These are phyloP conservation scores for Cryptops parisi DNA, from an alignment of 2,888 invertebrate species.

Conservation along the genomic window DNA sequence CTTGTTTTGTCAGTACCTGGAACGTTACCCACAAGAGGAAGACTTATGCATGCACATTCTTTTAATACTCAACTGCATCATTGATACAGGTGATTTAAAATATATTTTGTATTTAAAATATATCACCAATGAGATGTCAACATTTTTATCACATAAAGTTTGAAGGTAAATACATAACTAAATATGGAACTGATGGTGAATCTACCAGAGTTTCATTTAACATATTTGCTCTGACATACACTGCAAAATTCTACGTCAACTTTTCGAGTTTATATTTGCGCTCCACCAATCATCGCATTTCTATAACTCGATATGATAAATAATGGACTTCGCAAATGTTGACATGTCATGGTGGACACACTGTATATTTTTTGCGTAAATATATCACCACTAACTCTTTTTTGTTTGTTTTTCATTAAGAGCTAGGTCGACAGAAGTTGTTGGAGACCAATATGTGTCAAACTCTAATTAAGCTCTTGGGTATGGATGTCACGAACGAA, in stretches of 20 bases:
- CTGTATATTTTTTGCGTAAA: too few species aligned
- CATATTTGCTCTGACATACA: too few species aligned
- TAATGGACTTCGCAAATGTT: too few species aligned
- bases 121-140: too few species aligned
- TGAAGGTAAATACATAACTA: too few species aligned
- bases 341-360: too few species aligned
- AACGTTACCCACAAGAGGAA: slow-evolving; percentile 35
- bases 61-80: slow-evolving; percentile 37
- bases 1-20: slow-evolving; percentile 36
- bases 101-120: background rate
- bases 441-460: slow-evolving; percentile 20
- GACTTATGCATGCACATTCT: slow-evolving; percentile 39
- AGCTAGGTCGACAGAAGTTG: slow-evolving; percentile 18
- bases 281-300: too few species aligned
- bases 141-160: too few species aligned
- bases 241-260: too few species aligned
- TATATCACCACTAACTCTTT: background rate
- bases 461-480: slow-evolving; percentile 20
- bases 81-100: slow-evolving; percentile 35
- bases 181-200: too few species aligned
- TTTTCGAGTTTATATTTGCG: too few species aligned
- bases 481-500: slow-evolving; percentile 23
- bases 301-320: slow-evolving; percentile 12
- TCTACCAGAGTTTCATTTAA: too few species aligned
- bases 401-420: slow-evolving; percentile 4